Base-by-base conservation (phyloP, 2,113 vertebrate species). In the Prietella phreatophila region DNA sequence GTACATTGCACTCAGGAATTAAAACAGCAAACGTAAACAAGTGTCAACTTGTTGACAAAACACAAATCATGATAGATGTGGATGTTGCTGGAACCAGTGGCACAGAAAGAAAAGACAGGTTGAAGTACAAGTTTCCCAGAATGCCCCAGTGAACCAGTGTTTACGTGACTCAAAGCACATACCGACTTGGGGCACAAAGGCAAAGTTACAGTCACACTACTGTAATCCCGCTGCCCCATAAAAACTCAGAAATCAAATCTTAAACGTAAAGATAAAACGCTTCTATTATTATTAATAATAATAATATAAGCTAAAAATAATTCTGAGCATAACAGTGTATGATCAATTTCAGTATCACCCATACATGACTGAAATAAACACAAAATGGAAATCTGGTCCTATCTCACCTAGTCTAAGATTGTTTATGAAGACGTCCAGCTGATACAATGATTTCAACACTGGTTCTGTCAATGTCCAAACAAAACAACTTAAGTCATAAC, bases 371-470 rank as follows among this genome's bases (percentile, higher is more conserved):
- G 36, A 47, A 61, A 42, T 30, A 33, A 36, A 79, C 25, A n/a
- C 14, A 82, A 1, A 15, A 53, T 56, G 58, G 42, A 65, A 53
- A 81, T 86, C 47, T 67, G 61, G 33, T 33, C n/a, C 58, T 50
- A 79, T 1, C 55, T 42, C 71, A 63, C 73, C 85, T 79, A 33
- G 58, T 79, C 73, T 19, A 86, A 42, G n/a, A 39, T 80, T 36
- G 58, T 50, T 63, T 17, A 36, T 30, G 61, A 80, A 69, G 60
- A 86, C 11, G 30, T 79, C 61, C 19, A 81, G 85, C 58, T 80
- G 67, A 80, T 63, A 81, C 30, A 53, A 83, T 76, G 86, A 76
- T 83, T 83, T 76, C 55, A 83, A 83, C 81, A 83, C 81, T 63
- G 86, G 17, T 83, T 87, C 69, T 83, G 39, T 50, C 85, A 82